Evolutionary conservation across 2,888 invertebrate species (phyloP).

Genomic region (Mimumesa dahlbomi): DNA sequence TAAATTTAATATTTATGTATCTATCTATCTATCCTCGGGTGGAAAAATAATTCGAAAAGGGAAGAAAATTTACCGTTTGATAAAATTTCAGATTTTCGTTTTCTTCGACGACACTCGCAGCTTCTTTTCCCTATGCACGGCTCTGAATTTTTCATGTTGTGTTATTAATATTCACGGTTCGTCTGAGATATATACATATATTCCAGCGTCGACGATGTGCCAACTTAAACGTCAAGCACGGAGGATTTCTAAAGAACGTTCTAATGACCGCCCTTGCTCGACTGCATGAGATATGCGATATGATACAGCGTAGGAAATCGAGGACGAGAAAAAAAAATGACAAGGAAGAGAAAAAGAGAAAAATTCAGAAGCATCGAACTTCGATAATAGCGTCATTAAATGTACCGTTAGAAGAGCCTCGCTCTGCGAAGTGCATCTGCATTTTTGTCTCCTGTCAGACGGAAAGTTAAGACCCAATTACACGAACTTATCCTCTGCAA

Average conservation of each 20-base stretch:
- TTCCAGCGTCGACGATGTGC: not conserved
- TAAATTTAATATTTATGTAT: too few relatives aligned
- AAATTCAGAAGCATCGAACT: not conserved
- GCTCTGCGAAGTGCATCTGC: too few relatives aligned
- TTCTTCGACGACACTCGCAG: too few relatives aligned
- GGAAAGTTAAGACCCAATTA: not conserved
- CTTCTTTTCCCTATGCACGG: not conserved
- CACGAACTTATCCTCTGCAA: too few relatives aligned
- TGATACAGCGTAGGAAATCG: not conserved
- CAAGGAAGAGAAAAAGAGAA: too few relatives aligned
- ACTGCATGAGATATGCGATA: not conserved
- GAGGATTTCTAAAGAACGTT: conserved; percentile 13
- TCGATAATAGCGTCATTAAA: conserved; percentile 12
- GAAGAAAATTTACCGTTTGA: too few relatives aligned
- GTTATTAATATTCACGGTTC: conserved; percentile 23
- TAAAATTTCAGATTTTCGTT: too few relatives aligned
- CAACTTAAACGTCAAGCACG: not conserved
- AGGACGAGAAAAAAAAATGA: too few relatives aligned
- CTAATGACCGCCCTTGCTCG: conserved; percentile 24
- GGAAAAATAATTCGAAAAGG: too few relatives aligned
- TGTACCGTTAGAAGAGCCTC: not conserved
- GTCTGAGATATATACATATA: conserved; percentile 19
- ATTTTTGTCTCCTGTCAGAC: not conserved
- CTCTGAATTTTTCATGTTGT: not conserved
- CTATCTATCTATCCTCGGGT: too few relatives aligned